Base-by-base conservation (phyloP, 2,888 invertebrate species). In the Oscheius sp. region DNA sequence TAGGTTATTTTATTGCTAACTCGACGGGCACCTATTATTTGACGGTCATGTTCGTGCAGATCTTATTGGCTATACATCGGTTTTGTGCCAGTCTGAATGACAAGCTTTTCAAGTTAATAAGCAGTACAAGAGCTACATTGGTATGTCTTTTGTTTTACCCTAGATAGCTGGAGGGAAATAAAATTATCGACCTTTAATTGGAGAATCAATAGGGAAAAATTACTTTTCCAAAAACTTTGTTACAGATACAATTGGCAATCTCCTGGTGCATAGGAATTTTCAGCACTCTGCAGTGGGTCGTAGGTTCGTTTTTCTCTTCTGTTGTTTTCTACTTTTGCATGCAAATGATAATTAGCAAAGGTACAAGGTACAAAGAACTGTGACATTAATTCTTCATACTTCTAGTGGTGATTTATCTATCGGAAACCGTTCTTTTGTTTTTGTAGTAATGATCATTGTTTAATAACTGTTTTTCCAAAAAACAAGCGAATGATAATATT, bases 21-120 rank as follows among this genome's bases (percentile, higher is more conserved):
- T 44, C 59, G 2, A 59, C 59, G 26, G 59, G 59, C 30, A 59
- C 59, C 44, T 59, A 41, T 24, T 59, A 59, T 14, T 17, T 59
- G 3, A 44, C 41, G 14, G 17, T 59, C 24, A 9, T 59, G n/a
- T 41, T 59, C 26, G 59, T 59, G 17, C 59, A 59, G 28, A 59
- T 59, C 9, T 28, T 59, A 22, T 30, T 59, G 26, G 41, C 59
- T 1, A 9, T 26, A 17, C 59, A 59, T 24, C 20, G 59, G 17
- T 59, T 59, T 12, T 41, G 24, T 24, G 59, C 59, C 44, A 59
- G 59, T 41, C 24, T 59, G 9, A 38, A 54, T 20, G 54, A 17
- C 33, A 33, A 24, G 9, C 20, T 54, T 20, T 54, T 22, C 54
- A 54, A 33, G 20, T 33, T 54, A 6, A 24, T 54, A 17, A 54